phyloP scores from a whole-genome alignment of 2,797 vertebrate species.

The Leptatherina wallacei region DNA sequence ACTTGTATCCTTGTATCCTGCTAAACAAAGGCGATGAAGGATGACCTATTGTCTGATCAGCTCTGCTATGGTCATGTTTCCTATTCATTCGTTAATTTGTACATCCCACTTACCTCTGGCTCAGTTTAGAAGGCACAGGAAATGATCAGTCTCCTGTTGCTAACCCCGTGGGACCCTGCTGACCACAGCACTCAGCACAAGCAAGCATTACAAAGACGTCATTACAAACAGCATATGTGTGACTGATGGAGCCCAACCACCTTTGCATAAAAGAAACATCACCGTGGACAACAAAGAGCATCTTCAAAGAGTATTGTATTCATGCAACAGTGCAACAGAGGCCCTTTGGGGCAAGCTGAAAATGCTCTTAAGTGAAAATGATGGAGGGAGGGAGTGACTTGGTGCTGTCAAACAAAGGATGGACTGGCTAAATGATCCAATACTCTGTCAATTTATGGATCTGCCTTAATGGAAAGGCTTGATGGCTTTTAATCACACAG shows the following conservation, averaged over 20 bases:
- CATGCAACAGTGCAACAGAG: conserved; percentile 34
- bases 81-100: conserved; percentile 81
- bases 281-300: conserved; percentile 53
- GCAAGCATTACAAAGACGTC: conserved; percentile 74
- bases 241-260: conserved; percentile 75
- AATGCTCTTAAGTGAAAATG: conserved; percentile 66
- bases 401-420: conserved; percentile 53
- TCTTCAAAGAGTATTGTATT: conserved; percentile 48
- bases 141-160: conserved; percentile 72
- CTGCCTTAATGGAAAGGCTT: conserved; percentile 56
- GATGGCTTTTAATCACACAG: conserved; percentile 38
- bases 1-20: conserved; percentile 65
- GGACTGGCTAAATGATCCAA: conserved; percentile 48
- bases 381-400: conserved; percentile 55
- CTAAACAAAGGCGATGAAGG: conserved; percentile 59
- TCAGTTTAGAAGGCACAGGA: conserved; percentile 71
- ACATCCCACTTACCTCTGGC: conserved; percentile 66
- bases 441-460: conserved; percentile 66
- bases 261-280: conserved; percentile 60
- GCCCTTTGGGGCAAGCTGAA: conserved; percentile 39
- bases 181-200: conserved; percentile 72
- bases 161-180: conserved; percentile 73
- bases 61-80: conserved; percentile 65
- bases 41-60: conserved; percentile 61
- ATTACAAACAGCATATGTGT: conserved; percentile 78